Evolutionary conservation across 2,797 vertebrate genomes (phyloP).

Genomic region (Numenius phaeopus): DNA sequence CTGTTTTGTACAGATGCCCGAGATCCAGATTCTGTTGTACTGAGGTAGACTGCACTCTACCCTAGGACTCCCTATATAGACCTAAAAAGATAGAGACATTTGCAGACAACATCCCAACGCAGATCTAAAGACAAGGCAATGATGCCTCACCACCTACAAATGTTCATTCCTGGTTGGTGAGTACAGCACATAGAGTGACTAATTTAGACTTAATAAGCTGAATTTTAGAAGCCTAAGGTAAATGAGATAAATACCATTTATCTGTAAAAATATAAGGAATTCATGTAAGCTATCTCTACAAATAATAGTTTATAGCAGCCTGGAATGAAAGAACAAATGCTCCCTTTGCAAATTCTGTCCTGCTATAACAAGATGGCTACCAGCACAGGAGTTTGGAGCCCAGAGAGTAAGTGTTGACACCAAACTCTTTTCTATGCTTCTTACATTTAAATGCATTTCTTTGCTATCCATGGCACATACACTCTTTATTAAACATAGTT

Average conservation of each 20-base stretch:
- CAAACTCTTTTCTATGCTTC: not conserved
- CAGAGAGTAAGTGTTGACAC: not conserved
- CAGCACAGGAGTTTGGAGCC: not conserved
- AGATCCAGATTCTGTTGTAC: not conserved
- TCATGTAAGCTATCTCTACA: not conserved
- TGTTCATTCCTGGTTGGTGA: not conserved
- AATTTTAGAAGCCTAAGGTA: not conserved
- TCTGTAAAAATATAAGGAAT: not conserved
- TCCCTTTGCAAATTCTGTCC: not conserved
- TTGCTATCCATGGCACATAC: not conserved
- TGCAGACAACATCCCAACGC: not conserved
- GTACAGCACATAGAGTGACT: not conserved
- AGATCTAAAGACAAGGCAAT: not conserved
- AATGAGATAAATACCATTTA: not conserved
- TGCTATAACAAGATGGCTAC: not conserved
- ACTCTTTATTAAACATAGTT: not conserved
- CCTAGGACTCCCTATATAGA: not conserved
- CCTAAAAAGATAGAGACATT: not conserved
- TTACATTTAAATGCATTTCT: not conserved
- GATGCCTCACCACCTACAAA: not conserved
- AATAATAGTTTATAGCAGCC: not conserved
- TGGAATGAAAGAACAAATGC: not conserved
- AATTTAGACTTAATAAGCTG: not conserved
- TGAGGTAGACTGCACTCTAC: not conserved
- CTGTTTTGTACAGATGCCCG: not conserved